Base-by-base conservation (phyloP, 2,113 vertebrate species). In the Opisthocomus hoazin region DNA sequence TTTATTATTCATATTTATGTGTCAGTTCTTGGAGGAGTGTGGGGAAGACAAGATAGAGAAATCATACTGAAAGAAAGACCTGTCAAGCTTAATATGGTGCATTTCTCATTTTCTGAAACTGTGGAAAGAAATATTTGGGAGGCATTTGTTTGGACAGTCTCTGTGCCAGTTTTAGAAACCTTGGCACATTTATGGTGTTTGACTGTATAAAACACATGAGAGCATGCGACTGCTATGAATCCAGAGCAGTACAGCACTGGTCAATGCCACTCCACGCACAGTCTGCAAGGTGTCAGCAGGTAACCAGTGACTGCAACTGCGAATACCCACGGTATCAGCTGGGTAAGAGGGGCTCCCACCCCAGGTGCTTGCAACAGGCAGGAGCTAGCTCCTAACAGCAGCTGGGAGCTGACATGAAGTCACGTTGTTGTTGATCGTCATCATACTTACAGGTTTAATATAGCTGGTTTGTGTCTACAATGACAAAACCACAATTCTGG, bases 1-100 rank as follows among this genome's bases (percentile, higher is more conserved):
- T 93, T 95, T 85, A 83, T 84, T 94, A 58, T 85, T 93, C 43
- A 9, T 86, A 61, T 76, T 94, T 91, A 69, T 46, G 37, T 82
- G 41, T 89, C 71, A 30, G 58, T 83, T 89, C 71, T 90, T 86
- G 88, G 76, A 83, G 51, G 37, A 78, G 30, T 39, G 36, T 36
- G 19, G 46, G 41, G 85, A 88, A 81, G 82, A 81, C 50, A 70
- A 94, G 87, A 85, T 61, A 96, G 84, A 88, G 87, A 93, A 78
- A 80, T 80, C 58, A 12, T 20, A 39, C 63, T 86, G 75, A 85
- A 94, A 84, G 82, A 90, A 51, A 51, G 74, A 93, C 43, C 85
- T 84, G 77, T 94, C 82, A 86, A 56, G n/a, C 27, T 66, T 96
- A 90, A 73, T 93, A 50, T 56, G 56, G 66, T 53, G 34, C 58